Evolutionary conservation across 2,888 invertebrate genomes (phyloP), one percentile per base, ranked within the genome.

Genomic region (Hydropsyche betteni): DNA sequence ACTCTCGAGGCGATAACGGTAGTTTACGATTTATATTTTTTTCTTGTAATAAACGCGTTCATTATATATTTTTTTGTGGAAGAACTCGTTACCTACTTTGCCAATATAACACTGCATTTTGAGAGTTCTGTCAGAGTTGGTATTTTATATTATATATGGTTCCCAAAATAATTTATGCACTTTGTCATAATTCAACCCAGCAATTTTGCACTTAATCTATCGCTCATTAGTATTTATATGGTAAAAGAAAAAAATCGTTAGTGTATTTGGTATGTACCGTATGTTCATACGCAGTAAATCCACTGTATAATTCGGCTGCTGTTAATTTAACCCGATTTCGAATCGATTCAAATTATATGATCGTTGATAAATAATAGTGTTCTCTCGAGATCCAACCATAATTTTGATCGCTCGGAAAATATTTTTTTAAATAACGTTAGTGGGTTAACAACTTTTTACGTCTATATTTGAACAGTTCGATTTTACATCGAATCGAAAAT

Each of bases 31-130:
- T 58, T 58, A 16, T 58, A 0, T 44, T 44, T 24, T 58, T 4
- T 58, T 8, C 16, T 24, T 24, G 8, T 58, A 58, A 58, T 58
- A 58, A 58, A 24, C 3, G 10, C 44, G 44, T 58, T 58, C 58
- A 24, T 58, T 58, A 58, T 24, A 24, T 24, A 24, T 14, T 58
- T 16, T 58, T 58, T 24, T 58, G 58, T 14, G 24, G 16, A 14
- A 14, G 58, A 16, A 24, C 58, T 58, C 58, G 58, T 58, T 58
- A 24, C 58, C 58, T 58, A 58, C 58, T 58, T 58, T 4, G 16
- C 24, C 8, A 24, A 24, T 44, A 44, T 44, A 44, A 44, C 24
- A 58, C 58, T 24, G 58, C 44, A 53, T 6, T 53, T n/a, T 53
- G 53, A 53, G 53, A 53, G 58, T 16, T 58, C 58, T 24, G 58